Conservation (phyloP, 2,113 vertebrate species). For the Coryphaenoides rupestris region DNA sequence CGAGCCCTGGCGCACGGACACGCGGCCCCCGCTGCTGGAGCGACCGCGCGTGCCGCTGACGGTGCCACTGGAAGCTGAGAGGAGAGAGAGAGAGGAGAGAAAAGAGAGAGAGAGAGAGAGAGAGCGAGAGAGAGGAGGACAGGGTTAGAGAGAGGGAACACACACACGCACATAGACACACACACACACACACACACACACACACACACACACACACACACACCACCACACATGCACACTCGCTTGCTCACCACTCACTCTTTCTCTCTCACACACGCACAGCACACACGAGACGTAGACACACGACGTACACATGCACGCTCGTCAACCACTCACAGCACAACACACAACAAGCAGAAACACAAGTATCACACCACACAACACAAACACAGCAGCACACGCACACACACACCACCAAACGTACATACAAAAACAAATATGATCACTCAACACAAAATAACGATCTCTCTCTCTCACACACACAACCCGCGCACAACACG, state of each 20-base stretch:
- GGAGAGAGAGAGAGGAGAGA: background rate
- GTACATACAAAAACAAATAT: background rate
- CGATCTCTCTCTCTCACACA: background rate
- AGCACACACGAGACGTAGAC: too few species aligned
- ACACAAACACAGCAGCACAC: background rate
- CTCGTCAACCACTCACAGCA: too few species aligned
- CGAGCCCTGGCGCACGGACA: constrained; percentile 80
- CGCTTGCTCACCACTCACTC: too few species aligned
- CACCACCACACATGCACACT: background rate
- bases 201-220: background rate
- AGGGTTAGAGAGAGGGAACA: background rate
- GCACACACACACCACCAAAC: background rate
- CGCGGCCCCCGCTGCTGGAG: constrained; percentile 77
- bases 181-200: background rate
- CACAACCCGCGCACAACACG: background rate
- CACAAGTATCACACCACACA: background rate
- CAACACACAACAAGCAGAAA: background rate
- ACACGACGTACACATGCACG: background rate
- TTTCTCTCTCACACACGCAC: too few species aligned
- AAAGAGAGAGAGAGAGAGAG: background rate
- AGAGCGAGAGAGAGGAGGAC: too few species aligned
- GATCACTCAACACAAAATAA: background rate
- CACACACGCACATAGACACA: background rate
- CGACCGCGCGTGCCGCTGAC: constrained; percentile 73
- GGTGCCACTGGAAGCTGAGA: constrained; percentile 87